Percentiles rank a stretch among this genome's conserved stretches.
Evolutionary conservation across 2,113 vertebrate species (phyloP).

Genomic region (Chascanopsetta lugubris): DNA sequence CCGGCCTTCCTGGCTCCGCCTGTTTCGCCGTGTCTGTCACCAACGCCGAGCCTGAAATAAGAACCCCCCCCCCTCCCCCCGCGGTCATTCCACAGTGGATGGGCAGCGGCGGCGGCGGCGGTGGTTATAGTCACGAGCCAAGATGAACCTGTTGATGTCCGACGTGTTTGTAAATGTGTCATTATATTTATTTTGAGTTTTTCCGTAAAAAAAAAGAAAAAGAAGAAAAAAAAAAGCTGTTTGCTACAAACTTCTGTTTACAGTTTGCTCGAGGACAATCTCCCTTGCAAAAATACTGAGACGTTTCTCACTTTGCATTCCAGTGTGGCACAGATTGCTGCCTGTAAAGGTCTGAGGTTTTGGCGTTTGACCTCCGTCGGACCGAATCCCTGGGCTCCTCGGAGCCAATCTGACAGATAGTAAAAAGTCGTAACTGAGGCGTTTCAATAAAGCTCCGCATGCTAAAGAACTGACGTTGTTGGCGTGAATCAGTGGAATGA

Average conservation of each 20-base stretch:
- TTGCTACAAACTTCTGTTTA: neutral
- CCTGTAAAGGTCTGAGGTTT: conserved; percentile 73
- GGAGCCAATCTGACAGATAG: conserved; percentile 56
- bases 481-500: conserved; percentile 28
- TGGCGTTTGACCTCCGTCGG: conserved; percentile 72
- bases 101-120: conserved; percentile 31
- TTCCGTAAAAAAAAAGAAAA: too few species aligned
- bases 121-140: conserved; percentile 43
- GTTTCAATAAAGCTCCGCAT: neutral
- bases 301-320: conserved; percentile 65
- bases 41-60: conserved; percentile 54
- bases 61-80: conserved; percentile 38
- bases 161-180: neutral
- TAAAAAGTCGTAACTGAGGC: neutral
- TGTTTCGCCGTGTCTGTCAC: conserved; percentile 45
- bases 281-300: conserved; percentile 23
- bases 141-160: conserved; percentile 7
- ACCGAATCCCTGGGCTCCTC: conserved; percentile 63
- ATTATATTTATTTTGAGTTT: neutral
- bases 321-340: conserved; percentile 55
- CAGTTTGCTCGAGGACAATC: conserved; percentile 12
- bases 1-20: conserved; percentile 21
- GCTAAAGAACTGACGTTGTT: neutral
- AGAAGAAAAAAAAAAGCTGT: too few species aligned
- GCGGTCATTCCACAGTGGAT: conserved; percentile 40